Conservation (phyloP, 2,797 vertebrate species). For the Sciurus carolinensis region DNA sequence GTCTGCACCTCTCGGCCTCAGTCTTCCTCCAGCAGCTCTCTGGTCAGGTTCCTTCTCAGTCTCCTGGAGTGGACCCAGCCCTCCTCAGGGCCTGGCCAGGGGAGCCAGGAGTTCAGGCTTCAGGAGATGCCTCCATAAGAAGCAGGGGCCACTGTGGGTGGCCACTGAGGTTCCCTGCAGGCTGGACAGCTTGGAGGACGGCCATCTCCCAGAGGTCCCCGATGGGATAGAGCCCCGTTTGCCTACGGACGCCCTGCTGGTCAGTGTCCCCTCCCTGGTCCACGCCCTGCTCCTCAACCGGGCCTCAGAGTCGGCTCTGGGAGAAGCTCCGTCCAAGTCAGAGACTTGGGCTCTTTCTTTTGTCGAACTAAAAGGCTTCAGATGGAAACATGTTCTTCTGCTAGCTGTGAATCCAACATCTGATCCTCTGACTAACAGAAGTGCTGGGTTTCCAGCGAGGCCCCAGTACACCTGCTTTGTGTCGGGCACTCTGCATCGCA, state of each 20-base stretch:
- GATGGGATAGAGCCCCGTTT: neutral
- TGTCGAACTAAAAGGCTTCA: neutral
- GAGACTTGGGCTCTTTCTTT: neutral
- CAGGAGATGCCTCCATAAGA: neutral
- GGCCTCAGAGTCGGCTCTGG: neutral
- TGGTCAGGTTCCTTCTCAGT: neutral
- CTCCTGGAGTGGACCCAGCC: neutral
- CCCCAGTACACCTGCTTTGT: neutral
- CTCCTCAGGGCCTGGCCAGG: neutral
- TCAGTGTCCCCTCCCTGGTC: neutral
- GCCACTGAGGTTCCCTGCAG: neutral
- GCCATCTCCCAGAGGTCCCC: neutral
- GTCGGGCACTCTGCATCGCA: neutral
- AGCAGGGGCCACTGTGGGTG: neutral
- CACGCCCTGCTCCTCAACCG: neutral
- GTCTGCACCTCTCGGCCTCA: neutral
- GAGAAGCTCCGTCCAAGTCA: neutral
- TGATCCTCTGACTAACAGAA: neutral
- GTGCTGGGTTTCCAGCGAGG: neutral
- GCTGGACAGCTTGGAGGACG: neutral
- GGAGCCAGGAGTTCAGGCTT: neutral
- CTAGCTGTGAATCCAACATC: neutral
- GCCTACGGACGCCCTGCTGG: neutral
- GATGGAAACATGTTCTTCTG: neutral
- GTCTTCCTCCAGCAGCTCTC: fast-evolving